These are phyloP conservation scores for Pipistrellus pygmaeus DNA, from an alignment of 2,797 vertebrate genomes.

Conservation along the genomic window DNA sequence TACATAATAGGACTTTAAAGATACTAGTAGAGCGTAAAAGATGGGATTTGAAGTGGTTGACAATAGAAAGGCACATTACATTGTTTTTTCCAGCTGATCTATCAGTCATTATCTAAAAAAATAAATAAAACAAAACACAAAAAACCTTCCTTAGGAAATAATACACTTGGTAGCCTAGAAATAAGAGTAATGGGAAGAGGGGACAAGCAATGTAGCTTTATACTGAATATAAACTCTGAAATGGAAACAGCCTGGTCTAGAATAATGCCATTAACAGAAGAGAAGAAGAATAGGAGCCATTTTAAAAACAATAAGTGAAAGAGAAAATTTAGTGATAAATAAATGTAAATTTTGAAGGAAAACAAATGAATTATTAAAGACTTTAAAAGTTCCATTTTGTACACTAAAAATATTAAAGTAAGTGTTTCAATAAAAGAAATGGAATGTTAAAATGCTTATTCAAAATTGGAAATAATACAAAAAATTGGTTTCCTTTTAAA, in stretches of 20 bases:
- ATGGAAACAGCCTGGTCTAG: background rate
- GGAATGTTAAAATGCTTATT: background rate
- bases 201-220: background rate
- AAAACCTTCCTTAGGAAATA: background rate
- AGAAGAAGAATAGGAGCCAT: background rate
- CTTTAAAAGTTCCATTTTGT: background rate
- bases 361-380: background rate
- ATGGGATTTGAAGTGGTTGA: background rate
- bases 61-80: background rate
- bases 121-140: background rate
- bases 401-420: background rate
- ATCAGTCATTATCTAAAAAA: background rate
- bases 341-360: conserved; percentile 2
- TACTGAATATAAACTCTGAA: background rate
- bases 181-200: background rate
- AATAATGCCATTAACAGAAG: background rate
- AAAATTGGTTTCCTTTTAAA: background rate
- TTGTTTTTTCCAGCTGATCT: background rate
- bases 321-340: background rate
- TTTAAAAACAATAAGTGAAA: background rate
- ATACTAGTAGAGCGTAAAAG: background rate
- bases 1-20: background rate
- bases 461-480: background rate
- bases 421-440: background rate
- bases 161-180: background rate